Evolutionary conservation across 2,797 vertebrate genomes (phyloP).

Genomic region (Takifugu ocellatus): DNA sequence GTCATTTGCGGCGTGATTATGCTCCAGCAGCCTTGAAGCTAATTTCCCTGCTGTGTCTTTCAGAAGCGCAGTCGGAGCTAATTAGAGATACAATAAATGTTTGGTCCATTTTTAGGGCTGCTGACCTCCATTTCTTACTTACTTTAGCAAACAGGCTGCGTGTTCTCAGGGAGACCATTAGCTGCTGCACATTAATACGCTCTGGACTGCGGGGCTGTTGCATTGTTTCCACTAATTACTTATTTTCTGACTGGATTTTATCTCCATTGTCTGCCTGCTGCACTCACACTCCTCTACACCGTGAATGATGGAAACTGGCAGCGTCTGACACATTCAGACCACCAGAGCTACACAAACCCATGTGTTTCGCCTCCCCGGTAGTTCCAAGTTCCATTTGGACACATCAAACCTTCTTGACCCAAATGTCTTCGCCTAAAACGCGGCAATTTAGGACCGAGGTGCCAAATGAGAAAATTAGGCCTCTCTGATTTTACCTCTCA

Average conservation of each 20-base stretch:
- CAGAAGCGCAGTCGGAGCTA: conserved; percentile 35
- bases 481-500: conserved; percentile 4
- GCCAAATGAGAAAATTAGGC: conserved; percentile 18
- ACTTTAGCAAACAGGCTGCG: conserved; percentile 17
- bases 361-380: conserved; percentile 30
- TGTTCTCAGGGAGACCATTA: conserved; percentile 23
- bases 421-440: conserved; percentile 30
- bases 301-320: not conserved
- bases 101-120: conserved; percentile 41
- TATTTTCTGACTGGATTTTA: conserved; percentile 39
- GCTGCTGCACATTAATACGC: conserved; percentile 8
- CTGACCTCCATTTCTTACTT: conserved; percentile 28
- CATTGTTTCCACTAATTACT: conserved; percentile 34
- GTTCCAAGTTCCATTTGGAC: conserved; percentile 25
- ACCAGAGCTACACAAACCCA: not conserved
- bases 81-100: conserved; percentile 48
- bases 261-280: conserved; percentile 1
- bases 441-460: conserved; percentile 9
- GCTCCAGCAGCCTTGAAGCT: conserved; percentile 19
- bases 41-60: conserved; percentile 31
- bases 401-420: conserved; percentile 22
- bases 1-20: conserved; percentile 38
- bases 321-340: conserved; percentile 1
- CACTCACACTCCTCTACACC: conserved; percentile 17
- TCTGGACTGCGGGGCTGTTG: conserved; percentile 7